Percentiles rank a stretch among this genome's conserved stretches.
phyloP scores from a whole-genome alignment of 2,888 invertebrate genomes.

The Panzeria rudis region DNA sequence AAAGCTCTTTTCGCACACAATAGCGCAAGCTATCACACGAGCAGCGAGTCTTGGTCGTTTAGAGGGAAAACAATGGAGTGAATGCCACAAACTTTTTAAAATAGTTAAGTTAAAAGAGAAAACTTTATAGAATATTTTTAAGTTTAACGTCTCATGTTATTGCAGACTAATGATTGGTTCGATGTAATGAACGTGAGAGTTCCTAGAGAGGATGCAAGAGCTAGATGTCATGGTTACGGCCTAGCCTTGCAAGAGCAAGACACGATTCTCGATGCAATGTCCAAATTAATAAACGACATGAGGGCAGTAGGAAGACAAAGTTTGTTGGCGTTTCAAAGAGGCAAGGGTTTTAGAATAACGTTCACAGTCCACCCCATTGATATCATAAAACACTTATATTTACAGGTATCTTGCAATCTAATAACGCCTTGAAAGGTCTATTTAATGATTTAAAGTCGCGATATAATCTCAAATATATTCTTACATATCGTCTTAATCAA shows the following conservation, averaged over 20 bases:
- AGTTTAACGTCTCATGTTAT: background rate
- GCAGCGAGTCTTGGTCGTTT: constrained; percentile 57
- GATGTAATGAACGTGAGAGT: constrained; percentile 65
- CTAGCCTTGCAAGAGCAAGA: constrained; percentile 57
- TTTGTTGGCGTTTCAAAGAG: constrained; percentile 64
- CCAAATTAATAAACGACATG: constrained; percentile 51
- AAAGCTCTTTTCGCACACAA: constrained; percentile 69
- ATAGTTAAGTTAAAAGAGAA: constrained; percentile 3
- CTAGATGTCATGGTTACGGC: constrained; percentile 57
- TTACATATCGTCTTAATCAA: constrained; percentile 64
- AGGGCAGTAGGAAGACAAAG: constrained; percentile 41
- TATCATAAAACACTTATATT: background rate
- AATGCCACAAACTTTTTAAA: constrained; percentile 59
- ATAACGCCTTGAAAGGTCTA: constrained; percentile 47
- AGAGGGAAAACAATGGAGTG: constrained; percentile 51
- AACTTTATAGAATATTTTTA: background rate
- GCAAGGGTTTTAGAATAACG: constrained; percentile 5
- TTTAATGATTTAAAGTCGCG: constrained; percentile 15
- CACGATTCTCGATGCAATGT: constrained; percentile 60
- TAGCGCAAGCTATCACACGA: constrained; percentile 61
- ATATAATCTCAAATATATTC: constrained; percentile 45
- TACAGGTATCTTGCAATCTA: constrained; percentile 62
- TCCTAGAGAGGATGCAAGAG: constrained; percentile 24
- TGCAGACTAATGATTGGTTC: constrained; percentile 70
- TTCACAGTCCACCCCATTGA: background rate